phyloP scores from a whole-genome alignment of 2,797 vertebrate genomes.

The Pampus argenteus region DNA sequence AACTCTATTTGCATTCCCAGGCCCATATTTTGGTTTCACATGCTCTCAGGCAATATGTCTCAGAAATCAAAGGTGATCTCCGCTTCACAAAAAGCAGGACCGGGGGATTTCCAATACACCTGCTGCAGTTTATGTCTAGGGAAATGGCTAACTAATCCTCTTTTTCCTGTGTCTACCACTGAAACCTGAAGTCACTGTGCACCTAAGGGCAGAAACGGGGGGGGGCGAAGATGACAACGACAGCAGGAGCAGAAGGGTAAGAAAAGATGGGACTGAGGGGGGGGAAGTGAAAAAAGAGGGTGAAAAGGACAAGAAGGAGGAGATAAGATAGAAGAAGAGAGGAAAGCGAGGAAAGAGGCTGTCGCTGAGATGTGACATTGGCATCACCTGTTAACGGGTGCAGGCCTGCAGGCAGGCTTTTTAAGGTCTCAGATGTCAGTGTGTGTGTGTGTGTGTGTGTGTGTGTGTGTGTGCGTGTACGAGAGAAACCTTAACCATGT shows the following conservation, averaged over 20 bases:
- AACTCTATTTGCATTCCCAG: conserved; percentile 44
- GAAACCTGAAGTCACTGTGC: conserved; percentile 66
- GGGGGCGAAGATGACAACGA: conserved; percentile 19
- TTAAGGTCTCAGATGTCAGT: conserved; percentile 68
- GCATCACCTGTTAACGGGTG: conserved; percentile 65
- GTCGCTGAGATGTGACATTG: conserved; percentile 62
- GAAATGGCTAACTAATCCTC: conserved; percentile 63
- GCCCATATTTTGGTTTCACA: conserved; percentile 20
- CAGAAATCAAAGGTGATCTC: conserved; percentile 68
- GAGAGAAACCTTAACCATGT: conserved; percentile 30
- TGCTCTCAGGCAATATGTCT: conserved; percentile 54
- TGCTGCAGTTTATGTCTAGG: conserved; percentile 70
- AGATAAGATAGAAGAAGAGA: conserved; percentile 45
- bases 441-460: conserved; percentile 34
- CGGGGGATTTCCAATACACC: conserved; percentile 71
- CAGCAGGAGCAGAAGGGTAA: conserved; percentile 23
- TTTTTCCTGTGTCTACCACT: conserved; percentile 50
- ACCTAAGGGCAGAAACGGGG: conserved; percentile 48
- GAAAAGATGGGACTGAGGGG: conserved; percentile 4
- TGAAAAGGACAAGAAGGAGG: background rate
- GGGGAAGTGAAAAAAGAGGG: background rate
- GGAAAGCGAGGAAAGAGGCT: conserved; percentile 35
- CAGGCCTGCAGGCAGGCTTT: conserved; percentile 71
- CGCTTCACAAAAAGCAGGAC: conserved; percentile 41
- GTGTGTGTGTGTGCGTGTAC: conserved; percentile 20